These are phyloP conservation scores for Philopotamus ludificatus DNA, from an alignment of 1,140 invertebrate species.

Conservation along the genomic window DNA sequence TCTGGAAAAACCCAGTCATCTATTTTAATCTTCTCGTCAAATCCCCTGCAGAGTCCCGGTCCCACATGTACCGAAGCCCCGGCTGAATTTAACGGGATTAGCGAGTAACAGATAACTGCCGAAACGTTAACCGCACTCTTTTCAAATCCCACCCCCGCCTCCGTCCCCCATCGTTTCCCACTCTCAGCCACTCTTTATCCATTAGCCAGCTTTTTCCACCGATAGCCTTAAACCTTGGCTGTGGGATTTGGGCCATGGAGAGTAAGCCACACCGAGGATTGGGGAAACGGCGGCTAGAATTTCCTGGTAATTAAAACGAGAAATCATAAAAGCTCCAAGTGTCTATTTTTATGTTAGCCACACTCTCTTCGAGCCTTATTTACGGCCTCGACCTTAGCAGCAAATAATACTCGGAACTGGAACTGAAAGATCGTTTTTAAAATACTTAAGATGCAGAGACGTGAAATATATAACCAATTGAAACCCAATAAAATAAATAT, in stretches of 20 bases:
- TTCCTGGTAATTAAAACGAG: constrained; percentile 35
- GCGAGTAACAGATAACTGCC: constrained; percentile 33
- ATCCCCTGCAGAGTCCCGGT: no score
- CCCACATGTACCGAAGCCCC: neutral
- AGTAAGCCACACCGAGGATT: constrained; percentile 24
- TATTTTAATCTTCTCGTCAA: constrained; percentile 25
- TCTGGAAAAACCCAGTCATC: constrained; percentile 22
- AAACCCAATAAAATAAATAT: no score
- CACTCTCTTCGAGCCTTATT: neutral
- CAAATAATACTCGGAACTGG: no score
- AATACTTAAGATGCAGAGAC: no score
- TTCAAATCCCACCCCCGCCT: constrained; percentile 21
- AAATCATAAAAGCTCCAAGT: constrained; percentile 32
- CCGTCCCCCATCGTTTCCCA: neutral
- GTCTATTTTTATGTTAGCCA: neutral
- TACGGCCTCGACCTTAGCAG: neutral
- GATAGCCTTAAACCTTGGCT: constrained; percentile 11
- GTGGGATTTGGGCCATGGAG: constrained; percentile 10
- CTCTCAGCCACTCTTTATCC: constrained; percentile 32
- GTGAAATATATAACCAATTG: no score
- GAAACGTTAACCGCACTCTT: constrained; percentile 33
- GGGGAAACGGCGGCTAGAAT: constrained; percentile 3
- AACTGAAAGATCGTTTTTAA: no score
- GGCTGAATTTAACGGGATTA: constrained; percentile 37
- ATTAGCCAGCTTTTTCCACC: constrained; percentile 24